Percentiles rank a stretch among this genome's conserved stretches.
Evolutionary conservation across 92 coral and sea anemone genomes (phyloP).

Genomic region (Zoanthus gigantus): DNA sequence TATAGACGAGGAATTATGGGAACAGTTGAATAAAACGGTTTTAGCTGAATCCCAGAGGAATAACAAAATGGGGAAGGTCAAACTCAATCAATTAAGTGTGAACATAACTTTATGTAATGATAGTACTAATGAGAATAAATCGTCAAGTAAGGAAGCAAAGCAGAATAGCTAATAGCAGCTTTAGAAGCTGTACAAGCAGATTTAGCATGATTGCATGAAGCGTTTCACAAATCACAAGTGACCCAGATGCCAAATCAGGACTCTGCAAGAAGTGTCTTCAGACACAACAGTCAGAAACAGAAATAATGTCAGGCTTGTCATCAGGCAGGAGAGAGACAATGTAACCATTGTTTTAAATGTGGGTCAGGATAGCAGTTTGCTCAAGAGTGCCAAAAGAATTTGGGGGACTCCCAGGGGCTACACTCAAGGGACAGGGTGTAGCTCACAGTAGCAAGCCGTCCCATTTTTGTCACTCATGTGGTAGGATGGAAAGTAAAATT

Average conservation of each 20-base stretch:
- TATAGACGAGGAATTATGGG: conserved; percentile 39
- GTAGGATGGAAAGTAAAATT: conserved; percentile 7
- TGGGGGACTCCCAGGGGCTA: conserved; percentile 13
- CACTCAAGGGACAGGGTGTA: conserved; percentile 20
- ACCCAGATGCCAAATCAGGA: background rate
- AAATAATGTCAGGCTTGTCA: conserved; percentile 41
- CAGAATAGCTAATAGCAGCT: conserved; percentile 11
- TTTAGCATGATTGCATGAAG: background rate
- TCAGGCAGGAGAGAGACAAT: conserved; percentile 47
- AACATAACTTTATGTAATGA: background rate
- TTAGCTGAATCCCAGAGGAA: conserved; percentile 47
- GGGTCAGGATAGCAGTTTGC: conserved; percentile 54
- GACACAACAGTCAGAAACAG: conserved; percentile 4
- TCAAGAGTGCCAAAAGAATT: background rate
- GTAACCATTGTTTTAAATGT: conserved; percentile 71
- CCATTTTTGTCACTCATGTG: conserved; percentile 10
- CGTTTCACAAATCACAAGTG: background rate
- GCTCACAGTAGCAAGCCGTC: conserved; percentile 3
- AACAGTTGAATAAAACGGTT: conserved; percentile 36
- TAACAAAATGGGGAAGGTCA: conserved; percentile 44
- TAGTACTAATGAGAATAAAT: background rate
- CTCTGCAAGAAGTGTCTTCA: background rate
- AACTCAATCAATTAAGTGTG: background rate
- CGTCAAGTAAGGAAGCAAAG: conserved; percentile 8
- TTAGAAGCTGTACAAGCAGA: conserved; percentile 26